A percentile compares a stretch with the other conserved stretches of the same genome.
These are phyloP conservation scores for Eupithecia vulgata DNA, from an alignment of 2,888 invertebrate genomes.

Conservation along the genomic window DNA sequence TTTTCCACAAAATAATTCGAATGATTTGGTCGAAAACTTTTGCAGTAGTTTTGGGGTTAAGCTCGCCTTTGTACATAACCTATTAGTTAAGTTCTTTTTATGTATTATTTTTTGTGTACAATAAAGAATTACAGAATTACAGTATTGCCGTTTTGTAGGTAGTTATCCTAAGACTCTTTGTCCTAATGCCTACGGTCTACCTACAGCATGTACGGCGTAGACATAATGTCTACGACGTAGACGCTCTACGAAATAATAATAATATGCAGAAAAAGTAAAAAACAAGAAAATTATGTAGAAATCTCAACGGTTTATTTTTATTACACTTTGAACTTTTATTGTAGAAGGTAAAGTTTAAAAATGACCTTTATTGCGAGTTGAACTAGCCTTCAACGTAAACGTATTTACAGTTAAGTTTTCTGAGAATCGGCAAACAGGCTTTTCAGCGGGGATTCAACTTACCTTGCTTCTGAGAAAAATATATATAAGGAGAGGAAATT, in stretches of 20 bases:
- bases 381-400: neutral
- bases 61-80: no score
- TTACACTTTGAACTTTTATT: constrained; percentile 1
- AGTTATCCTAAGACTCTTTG: neutral
- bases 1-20: no score
- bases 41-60: no score
- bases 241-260: neutral
- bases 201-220: neutral
- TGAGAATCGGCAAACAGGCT: neutral
- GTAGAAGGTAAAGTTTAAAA: neutral
- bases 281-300: neutral
- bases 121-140: no score
- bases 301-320: neutral
- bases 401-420: constrained; percentile 1
- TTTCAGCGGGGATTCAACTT: neutral
- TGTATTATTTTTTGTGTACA: no score
- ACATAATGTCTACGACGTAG: neutral
- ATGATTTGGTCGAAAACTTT: no score
- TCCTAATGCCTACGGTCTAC: no score
- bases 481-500: neutral
- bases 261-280: neutral
- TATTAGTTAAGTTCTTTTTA: no score
- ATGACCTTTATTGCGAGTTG: neutral
- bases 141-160: neutral
- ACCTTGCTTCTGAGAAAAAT: neutral